These are phyloP conservation scores for Amblyraja radiata DNA, from an alignment of 2,797 vertebrate species.

Conservation along the genomic window DNA sequence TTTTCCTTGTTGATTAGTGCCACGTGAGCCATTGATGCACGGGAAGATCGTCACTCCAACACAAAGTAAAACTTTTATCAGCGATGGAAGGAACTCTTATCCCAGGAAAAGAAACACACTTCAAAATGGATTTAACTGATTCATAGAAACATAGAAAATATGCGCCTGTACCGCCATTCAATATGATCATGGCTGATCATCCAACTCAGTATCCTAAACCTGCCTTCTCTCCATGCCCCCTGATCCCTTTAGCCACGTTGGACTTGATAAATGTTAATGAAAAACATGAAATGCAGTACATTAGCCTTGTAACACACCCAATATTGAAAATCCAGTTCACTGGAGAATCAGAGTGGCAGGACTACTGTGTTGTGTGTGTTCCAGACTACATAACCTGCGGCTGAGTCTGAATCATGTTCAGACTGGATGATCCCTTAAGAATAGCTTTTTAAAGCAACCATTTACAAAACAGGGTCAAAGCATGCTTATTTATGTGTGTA, in stretches of 20 bases:
- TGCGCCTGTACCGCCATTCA: no score
- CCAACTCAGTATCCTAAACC: no score
- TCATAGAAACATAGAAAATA: no score
- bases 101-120: not conserved
- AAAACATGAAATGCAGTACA: not conserved
- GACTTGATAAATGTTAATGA: not conserved
- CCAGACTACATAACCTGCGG: not conserved
- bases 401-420: not conserved
- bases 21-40: no score
- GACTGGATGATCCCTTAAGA: conserved; percentile 22
- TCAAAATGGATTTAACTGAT: not conserved
- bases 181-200: no score
- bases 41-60: not conserved
- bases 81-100: not conserved
- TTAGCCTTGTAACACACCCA: not conserved
- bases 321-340: not conserved
- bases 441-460: not conserved
- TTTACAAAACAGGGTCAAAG: not conserved
- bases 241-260: no score
- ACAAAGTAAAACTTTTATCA: not conserved
- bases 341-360: not conserved
- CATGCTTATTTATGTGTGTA: no score
- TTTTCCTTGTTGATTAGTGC: no score
- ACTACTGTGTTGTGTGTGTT: not conserved
- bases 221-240: no score